These are phyloP conservation scores for Metacarcinus magister DNA, from an alignment of 2,888 invertebrate genomes.

Conservation along the genomic window DNA sequence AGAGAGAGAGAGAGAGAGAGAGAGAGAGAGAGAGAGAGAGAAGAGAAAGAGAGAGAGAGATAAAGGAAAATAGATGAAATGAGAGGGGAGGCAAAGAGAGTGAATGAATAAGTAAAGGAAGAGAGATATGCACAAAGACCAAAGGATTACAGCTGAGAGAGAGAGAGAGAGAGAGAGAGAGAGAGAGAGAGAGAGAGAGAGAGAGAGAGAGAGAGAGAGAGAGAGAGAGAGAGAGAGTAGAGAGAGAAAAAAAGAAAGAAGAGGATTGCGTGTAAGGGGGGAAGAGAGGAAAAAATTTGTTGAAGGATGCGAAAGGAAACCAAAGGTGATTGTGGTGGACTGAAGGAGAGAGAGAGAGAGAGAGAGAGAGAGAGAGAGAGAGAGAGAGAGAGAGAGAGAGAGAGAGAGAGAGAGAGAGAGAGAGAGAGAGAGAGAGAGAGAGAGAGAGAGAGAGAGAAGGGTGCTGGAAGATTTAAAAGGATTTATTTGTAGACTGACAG, in stretches of 20 bases:
- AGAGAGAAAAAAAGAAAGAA: neutral
- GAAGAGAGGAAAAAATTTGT: neutral
- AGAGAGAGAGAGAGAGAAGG: neutral
- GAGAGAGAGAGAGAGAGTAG: constrained; percentile 38
- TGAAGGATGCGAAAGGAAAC: no score
- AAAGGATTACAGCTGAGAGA: no score
- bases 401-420: neutral
- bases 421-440: constrained; percentile 47
- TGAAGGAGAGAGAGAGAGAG: neutral
- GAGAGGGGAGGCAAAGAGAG: neutral
- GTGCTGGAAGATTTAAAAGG: neutral
- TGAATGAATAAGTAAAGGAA: neutral
- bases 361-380: no score
- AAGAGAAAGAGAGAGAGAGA: no score
- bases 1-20: no score
- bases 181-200: neutral
- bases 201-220: neutral
- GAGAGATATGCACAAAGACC: neutral
- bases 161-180: neutral
- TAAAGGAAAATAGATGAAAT: neutral
- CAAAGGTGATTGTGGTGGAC: neutral
- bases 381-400: no score
- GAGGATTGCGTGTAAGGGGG: neutral
- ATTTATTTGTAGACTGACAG: neutral
- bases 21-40: no score